Base-by-base conservation (phyloP, 2,888 invertebrate species). In the Exocentrus adspersus region DNA sequence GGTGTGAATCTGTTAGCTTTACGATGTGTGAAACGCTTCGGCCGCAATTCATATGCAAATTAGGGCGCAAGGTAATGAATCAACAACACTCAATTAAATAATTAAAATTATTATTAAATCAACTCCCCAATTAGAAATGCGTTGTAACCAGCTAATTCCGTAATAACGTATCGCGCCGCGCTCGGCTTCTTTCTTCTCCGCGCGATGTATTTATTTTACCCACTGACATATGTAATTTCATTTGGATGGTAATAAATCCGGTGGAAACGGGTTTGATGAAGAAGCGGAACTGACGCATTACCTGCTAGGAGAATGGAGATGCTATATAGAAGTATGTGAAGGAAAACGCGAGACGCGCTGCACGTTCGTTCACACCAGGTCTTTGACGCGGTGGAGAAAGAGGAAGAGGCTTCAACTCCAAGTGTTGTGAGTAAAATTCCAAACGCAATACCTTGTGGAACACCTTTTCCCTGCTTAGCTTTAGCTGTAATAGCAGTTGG, bases 151-250 rank as follows among this genome's bases (percentile, higher is more conserved):
- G 68, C 68, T 74, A 73, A 72, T 73, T 72, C 71, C 71, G 74
- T 71, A 68, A 76, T 76, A 73, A 74, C 70, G 64, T 70, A 64
- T 66, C 64, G 62, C 54, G n/a, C n/a, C n/a, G n/a, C 48, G 56
- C 61, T 61, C 56, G 62, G 60, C 64, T 67, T 70, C 62, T 51
- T 65, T 66, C 37, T 37, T 30, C 3, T 30, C n/a, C n/a, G n/a
- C 12, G 10, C 37, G 37, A n/a, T n/a, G 69, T 72, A 73, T 72
- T 75, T 74, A 75, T 72, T 71, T 69, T 62, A 69, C 60, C 66
- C 73, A 74, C 73, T 67, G 73, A 75, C 75, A 74, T 72, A 74
- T 72, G 72, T 73, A 75, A 72, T 75, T 75, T 65, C 70, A 76
- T 75, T 75, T 72, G 69, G 68, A 75, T 76, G 74, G 68, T 77